Conservation (phyloP, 2,888 invertebrate species). For the Fragum whitleyi region DNA sequence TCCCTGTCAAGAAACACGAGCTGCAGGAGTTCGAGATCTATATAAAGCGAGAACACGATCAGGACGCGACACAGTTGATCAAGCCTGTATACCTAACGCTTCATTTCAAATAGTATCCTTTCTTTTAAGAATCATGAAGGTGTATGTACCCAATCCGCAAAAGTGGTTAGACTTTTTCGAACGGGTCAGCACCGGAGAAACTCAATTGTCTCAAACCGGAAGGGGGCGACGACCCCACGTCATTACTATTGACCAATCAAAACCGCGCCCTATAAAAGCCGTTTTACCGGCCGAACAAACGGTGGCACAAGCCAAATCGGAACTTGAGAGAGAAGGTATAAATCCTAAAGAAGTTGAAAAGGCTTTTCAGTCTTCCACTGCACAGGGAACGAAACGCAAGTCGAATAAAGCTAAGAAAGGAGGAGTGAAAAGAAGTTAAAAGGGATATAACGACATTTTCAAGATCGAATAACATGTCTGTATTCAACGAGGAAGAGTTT, state of each 20-base stretch:
- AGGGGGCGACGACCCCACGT: slow-evolving; percentile 14
- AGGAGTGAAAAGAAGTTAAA: background rate
- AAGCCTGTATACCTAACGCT: slow-evolving; percentile 35
- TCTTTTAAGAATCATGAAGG: slow-evolving; percentile 34
- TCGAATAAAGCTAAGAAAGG: background rate
- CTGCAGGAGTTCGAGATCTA: slow-evolving; percentile 31
- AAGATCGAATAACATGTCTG: slow-evolving; percentile 37
- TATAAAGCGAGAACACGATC: slow-evolving; percentile 28
- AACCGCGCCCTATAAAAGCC: slow-evolving; percentile 24
- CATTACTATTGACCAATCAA: slow-evolving; percentile 30
- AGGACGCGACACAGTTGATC: slow-evolving; percentile 20
- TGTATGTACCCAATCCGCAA: slow-evolving; percentile 54
- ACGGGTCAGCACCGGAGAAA: slow-evolving; percentile 30
- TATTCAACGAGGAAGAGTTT: slow-evolving; percentile 39
- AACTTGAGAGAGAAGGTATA: slow-evolving; percentile 41
- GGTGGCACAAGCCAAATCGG: slow-evolving; percentile 34
- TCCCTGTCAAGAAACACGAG: slow-evolving; percentile 27
- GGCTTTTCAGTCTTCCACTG: slow-evolving; percentile 25
- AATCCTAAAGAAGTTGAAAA: slow-evolving; percentile 25
- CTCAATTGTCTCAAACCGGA: slow-evolving; percentile 24
- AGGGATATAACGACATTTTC: slow-evolving; percentile 25
- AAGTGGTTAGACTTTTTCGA: slow-evolving; percentile 45
- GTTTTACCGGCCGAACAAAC: slow-evolving; percentile 44
- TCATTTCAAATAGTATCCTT: slow-evolving; percentile 43
- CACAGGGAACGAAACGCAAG: slow-evolving; percentile 29